Percentiles rank a stretch among this genome's conserved stretches.
Conservation (phyloP, 2,113 vertebrate species). For the Gambusia holbrooki region DNA sequence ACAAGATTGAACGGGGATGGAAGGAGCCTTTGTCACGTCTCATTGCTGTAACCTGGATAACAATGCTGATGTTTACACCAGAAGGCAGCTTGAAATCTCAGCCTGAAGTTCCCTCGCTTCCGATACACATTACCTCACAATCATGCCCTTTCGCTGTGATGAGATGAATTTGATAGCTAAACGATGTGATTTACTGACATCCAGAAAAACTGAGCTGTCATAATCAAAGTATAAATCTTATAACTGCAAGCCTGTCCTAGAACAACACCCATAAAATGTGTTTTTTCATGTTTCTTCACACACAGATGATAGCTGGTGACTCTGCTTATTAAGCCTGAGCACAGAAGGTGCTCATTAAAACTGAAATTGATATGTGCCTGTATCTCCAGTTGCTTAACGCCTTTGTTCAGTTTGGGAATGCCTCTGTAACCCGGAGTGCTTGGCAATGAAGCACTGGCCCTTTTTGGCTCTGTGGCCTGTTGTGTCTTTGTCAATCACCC, state of each 20-base stretch:
- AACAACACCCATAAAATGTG: conserved; percentile 46
- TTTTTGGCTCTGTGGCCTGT: conserved; percentile 63
- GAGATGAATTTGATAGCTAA: conserved; percentile 38
- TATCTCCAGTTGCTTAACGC: conserved; percentile 63
- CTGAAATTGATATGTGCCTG: conserved; percentile 72
- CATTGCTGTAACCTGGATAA: conserved; percentile 62
- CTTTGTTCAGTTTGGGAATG: conserved; percentile 77
- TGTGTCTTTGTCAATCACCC: conserved; percentile 75
- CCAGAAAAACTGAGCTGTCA: conserved; percentile 46
- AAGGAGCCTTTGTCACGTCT: conserved; percentile 67
- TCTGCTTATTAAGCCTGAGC: conserved; percentile 58
- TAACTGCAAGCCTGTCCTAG: conserved; percentile 16
- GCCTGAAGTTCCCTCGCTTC: conserved; percentile 33
- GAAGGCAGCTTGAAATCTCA: background rate
- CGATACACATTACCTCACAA: conserved; percentile 24
- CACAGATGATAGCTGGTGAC: conserved; percentile 38
- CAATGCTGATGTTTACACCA: conserved; percentile 43
- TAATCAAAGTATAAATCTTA: conserved; percentile 62
- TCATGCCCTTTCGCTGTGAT: conserved; percentile 16
- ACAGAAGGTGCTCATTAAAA: conserved; percentile 68
- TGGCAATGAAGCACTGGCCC: conserved; percentile 54
- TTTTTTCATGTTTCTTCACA: conserved; percentile 45
- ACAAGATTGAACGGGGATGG: conserved; percentile 26
- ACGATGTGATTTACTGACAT: conserved; percentile 46
- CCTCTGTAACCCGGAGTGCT: conserved; percentile 69